Evolutionary conservation across 2,113 vertebrate genomes (phyloP), one percentile per base, ranked within the genome.

Genomic region (Fregata magnificens): DNA sequence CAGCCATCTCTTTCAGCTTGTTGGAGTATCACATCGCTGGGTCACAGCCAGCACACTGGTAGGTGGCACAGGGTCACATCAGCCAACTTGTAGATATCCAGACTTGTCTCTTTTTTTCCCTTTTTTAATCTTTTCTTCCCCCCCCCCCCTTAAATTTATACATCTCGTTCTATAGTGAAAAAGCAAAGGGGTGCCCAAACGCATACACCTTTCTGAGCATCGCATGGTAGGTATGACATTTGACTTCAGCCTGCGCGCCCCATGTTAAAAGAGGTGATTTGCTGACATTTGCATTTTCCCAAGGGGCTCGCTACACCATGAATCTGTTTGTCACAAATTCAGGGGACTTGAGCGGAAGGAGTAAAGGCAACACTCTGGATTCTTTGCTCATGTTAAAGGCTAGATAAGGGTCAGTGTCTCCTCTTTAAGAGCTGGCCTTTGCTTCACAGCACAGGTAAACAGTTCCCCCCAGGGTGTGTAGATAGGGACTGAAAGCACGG

Each of bases 61-160:
- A 86, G 86, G 88, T 95, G 95, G 92, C 90, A 97, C 83, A 84
- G 94, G 96, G 91, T 96, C 92, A 93, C 77, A 89, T 58, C 82
- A 85, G 96, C 93, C 96, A 95, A 94, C 93, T 91, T 85, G 90
- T 7, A 81, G 82, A 72, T 65, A 85, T 36, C 82, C 85, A 70
- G 59, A 81, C 58, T 19, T 9, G 71, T 31, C 63, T 42, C 21
- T 74, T 74, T 65, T 40, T n/a, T n/a, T n/a, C n/a, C n/a, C n/a
- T n/a, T n/a, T n/a, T n/a, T n/a, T n/a, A n/a, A n/a, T n/a, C n/a
- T n/a, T n/a, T 45, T 24, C 4, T 1, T 6, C 0, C 9, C 15
- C 13, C 6, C 9, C 13, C 14, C 16, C 13, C 26, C 31, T 52
- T 6, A 4, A 69, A 58, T 44, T 72, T 90, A 72, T 7, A 44